A percentile compares a stretch with the other conserved stretches of the same genome.
Conservation (phyloP, 2,797 vertebrate species). For the Pelochelys cantorii region DNA sequence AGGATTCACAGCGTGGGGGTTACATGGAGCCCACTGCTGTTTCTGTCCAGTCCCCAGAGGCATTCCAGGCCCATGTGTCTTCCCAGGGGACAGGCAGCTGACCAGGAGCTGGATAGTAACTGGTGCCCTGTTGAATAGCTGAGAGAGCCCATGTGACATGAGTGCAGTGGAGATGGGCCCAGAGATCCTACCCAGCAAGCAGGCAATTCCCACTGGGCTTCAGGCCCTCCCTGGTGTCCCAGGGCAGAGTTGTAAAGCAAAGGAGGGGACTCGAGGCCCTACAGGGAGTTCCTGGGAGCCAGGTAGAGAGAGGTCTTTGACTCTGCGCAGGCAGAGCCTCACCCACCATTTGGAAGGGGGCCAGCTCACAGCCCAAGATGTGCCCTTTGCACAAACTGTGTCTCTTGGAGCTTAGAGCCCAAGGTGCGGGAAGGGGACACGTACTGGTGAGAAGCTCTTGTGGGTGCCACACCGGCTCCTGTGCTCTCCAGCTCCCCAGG, state of each 20-base stretch:
- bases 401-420: background rate
- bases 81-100: background rate
- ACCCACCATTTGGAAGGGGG: background rate
- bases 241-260: background rate
- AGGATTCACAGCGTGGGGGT: background rate
- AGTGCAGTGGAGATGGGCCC: background rate
- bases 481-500: background rate
- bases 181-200: background rate
- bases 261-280: background rate
- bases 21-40: background rate
- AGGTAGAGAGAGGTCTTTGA: background rate
- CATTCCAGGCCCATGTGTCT: background rate
- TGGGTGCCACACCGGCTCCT: background rate
- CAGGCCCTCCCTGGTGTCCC: background rate
- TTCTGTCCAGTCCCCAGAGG: background rate
- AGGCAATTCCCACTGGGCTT: background rate
- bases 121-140: background rate
- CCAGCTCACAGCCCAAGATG: background rate
- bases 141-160: background rate
- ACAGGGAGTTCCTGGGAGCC: background rate
- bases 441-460: background rate
- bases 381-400: background rate
- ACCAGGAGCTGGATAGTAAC: background rate
- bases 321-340: background rate
- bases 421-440: background rate